Evolutionary conservation across 2,113 vertebrate genomes (phyloP), one percentile per base, ranked within the genome.

Genomic region (Anarhynchus alexandrinus): DNA sequence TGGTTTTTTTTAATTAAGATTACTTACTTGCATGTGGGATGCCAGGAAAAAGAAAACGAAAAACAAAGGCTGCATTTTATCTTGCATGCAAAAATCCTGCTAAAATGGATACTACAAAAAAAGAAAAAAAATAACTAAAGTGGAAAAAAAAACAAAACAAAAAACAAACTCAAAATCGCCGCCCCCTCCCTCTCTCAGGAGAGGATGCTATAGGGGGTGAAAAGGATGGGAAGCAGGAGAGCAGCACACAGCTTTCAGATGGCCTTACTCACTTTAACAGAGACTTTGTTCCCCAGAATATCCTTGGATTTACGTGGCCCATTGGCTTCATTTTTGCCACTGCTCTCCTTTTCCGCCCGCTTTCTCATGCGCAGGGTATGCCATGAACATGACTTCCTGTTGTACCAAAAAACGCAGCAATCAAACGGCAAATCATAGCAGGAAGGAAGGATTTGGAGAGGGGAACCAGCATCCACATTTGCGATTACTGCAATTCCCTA

Each of bases 361-460:
- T 99, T 99, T 99, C 99, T 99, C 98, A 99, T 99, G 87, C 99
- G 99, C 97, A 99, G 99, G 82, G 99, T 99, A 97, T 99, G 99
- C 99, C 99, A 99, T 79, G 99, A 99, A 97, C 99, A 99, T 98
- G 99, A 99, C 98, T 99, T 99, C 99, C 99, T 99, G 99, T 99
- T 98, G 97, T 98, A 99, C 98, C 98, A 99, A 98, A 98, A 99
- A 99, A 99, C 90, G 98, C 97, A 98, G 97, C 97, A 98, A 97
- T 98, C 98, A 98, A 98, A 98, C 1, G 86, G 98, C 96, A 98
- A 97, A 93, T 98, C 96, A 95, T 94, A 94, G 98, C 90, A 98
- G 96, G 80, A 90, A 84, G 93, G 83, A 93, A 94, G 69, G 90
- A 58, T 88, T 95, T 96, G 96, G 96, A 93, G 82, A 95, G 65